Conservation (phyloP, 2,113 vertebrate species). For the Lipotes vexillifer region DNA sequence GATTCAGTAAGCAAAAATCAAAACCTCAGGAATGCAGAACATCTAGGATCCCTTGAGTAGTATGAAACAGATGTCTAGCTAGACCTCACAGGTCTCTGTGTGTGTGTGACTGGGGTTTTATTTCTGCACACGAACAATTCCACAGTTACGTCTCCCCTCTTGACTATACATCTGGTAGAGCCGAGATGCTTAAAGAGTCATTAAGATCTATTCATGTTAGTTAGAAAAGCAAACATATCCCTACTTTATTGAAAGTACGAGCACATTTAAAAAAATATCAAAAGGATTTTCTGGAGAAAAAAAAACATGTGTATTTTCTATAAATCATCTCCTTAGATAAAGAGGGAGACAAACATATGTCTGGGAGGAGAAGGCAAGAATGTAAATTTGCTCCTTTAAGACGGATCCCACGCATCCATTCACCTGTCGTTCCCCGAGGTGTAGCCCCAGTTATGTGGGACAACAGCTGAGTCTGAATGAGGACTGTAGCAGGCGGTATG, state of each 20-base stretch:
- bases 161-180: background rate
- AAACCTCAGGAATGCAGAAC: background rate
- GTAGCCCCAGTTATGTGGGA: background rate
- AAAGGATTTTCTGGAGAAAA: background rate
- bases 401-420: background rate
- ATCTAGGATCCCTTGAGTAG: background rate
- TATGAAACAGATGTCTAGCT: slow-evolving; percentile 36
- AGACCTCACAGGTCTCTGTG: background rate
- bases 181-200: background rate
- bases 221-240: slow-evolving; percentile 9
- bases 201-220: background rate
- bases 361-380: background rate
- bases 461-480: background rate
- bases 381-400: background rate
- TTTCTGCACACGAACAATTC: background rate
- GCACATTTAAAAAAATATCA: background rate
- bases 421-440: background rate
- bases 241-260: background rate
- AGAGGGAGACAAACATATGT: background rate
- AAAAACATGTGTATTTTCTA: background rate
- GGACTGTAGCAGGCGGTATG: background rate
- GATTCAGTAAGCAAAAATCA: slow-evolving; percentile 40
- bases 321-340: background rate
- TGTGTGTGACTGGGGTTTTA: background rate
- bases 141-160: background rate